Percentiles rank a stretch among this genome's conserved stretches.
Evolutionary conservation across 2,797 vertebrate genomes (phyloP).

Genomic region (Pogonophryne albipinna): DNA sequence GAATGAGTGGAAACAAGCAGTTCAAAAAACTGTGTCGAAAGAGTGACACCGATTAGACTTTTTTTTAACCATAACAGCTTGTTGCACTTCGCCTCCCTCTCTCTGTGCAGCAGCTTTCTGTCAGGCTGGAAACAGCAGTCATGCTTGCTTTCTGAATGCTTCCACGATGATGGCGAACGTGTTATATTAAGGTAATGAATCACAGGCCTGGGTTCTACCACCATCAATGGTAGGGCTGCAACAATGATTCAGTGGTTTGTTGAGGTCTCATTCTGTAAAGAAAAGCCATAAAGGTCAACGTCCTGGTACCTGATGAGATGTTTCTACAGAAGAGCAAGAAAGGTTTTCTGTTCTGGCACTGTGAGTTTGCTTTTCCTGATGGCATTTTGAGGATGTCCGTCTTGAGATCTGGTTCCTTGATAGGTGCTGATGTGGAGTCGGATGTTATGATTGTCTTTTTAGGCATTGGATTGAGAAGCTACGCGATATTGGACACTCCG

Average conservation of each 20-base stretch:
- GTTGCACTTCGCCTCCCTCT: slow-evolving; percentile 61
- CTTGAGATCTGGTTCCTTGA: slow-evolving; percentile 21
- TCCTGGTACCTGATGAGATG: slow-evolving; percentile 37
- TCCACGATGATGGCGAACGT: slow-evolving; percentile 26
- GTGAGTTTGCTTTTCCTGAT: slow-evolving; percentile 31
- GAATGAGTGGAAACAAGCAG: slow-evolving; percentile 73
- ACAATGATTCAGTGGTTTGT: slow-evolving; percentile 46
- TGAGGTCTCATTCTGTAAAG: slow-evolving; percentile 32
- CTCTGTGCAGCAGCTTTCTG: slow-evolving; percentile 21
- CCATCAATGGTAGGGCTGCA: slow-evolving; percentile 15
- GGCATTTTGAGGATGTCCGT: slow-evolving; percentile 21
- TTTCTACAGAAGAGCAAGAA: slow-evolving; percentile 38
- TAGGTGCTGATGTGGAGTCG: slow-evolving; percentile 8
- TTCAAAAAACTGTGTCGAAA: slow-evolving; percentile 66
- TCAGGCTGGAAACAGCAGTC: slow-evolving; percentile 47
- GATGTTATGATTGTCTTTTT: slow-evolving; percentile 17
- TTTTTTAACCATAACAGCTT: slow-evolving; percentile 50
- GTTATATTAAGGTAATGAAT: slow-evolving; percentile 20
- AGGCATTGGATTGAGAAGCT: slow-evolving; percentile 41
- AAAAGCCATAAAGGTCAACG: slow-evolving; percentile 26
- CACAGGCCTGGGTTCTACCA: neutral
- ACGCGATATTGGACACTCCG: slow-evolving; percentile 33
- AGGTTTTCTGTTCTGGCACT: slow-evolving; percentile 32
- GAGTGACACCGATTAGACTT: slow-evolving; percentile 48
- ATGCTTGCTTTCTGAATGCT: slow-evolving; percentile 43